Evolutionary conservation across 2,797 vertebrate genomes (phyloP).

Genomic region (Myiothlypis chrysogaster): DNA sequence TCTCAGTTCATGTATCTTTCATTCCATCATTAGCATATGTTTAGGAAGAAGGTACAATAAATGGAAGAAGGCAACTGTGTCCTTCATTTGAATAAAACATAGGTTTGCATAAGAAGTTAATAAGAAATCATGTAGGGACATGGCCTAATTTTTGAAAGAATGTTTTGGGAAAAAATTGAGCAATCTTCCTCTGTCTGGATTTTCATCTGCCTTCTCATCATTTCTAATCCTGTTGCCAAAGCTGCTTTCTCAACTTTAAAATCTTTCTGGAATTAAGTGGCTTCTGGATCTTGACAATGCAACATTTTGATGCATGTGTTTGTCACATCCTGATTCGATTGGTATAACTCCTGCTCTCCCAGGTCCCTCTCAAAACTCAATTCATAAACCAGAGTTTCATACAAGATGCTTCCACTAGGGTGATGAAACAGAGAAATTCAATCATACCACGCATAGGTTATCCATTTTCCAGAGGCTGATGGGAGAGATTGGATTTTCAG

Average conservation of each 20-base stretch:
- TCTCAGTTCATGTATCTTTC: not conserved
- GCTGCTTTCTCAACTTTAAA: conserved; percentile 18
- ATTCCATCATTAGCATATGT: not conserved
- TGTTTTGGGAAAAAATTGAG: not conserved
- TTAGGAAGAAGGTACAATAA: not conserved
- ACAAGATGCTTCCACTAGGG: conserved; percentile 57
- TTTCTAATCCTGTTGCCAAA: conserved; percentile 16
- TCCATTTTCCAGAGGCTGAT: conserved; percentile 58
- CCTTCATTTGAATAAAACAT: not conserved
- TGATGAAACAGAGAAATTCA: conserved; percentile 62
- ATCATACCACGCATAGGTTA: conserved; percentile 51
- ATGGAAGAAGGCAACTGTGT: not conserved
- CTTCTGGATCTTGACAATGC: conserved; percentile 56
- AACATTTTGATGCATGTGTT: conserved; percentile 67
- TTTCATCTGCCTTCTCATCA: not conserved
- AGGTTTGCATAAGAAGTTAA: not conserved
- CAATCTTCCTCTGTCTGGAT: not conserved
- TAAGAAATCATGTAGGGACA: not conserved
- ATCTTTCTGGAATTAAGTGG: conserved; percentile 58
- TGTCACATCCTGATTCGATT: conserved; percentile 64
- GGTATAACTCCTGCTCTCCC: conserved; percentile 50
- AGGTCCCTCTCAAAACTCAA: conserved; percentile 58
- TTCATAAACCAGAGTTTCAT: conserved; percentile 64
- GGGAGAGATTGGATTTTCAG: conserved; percentile 59
- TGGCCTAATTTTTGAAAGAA: not conserved